Percentiles rank a stretch among this genome's conserved stretches.
phyloP scores from a whole-genome alignment of 2,888 invertebrate genomes.

The Empis livida region DNA sequence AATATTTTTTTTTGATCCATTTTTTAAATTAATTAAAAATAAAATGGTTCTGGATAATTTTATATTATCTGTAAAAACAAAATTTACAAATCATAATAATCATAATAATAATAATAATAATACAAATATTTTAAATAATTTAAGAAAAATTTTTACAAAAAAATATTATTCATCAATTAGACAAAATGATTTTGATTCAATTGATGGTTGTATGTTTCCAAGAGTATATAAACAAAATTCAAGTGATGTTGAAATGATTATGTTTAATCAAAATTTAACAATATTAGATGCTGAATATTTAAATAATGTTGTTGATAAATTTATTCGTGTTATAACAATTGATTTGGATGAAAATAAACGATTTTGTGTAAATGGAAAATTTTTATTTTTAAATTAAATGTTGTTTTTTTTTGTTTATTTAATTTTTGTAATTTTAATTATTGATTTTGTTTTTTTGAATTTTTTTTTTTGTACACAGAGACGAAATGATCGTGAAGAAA shows the following conservation, averaged over 20 bases:
- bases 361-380: constrained; percentile 18
- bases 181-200: constrained; percentile 16
- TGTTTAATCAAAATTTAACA: constrained; percentile 14
- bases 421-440: constrained; percentile 4
- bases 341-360: constrained; percentile 33
- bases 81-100: background rate
- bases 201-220: constrained; percentile 21
- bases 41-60: constrained; percentile 1
- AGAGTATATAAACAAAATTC: constrained; percentile 18
- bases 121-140: background rate
- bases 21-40: background rate
- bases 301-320: constrained; percentile 43
- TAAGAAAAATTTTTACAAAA: background rate
- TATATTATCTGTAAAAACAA: background rate
- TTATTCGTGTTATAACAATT: constrained; percentile 41
- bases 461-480: constrained; percentile 46
- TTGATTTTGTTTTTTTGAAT: constrained; percentile 7
- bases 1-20: too few relatives aligned
- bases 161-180: background rate
- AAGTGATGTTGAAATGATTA: constrained; percentile 17
- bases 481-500: constrained; percentile 86
- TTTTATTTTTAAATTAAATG: background rate
- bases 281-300: constrained; percentile 35
- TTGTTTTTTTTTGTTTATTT: background rate
- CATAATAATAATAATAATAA: background rate